These are phyloP conservation scores for Reticulitermes lucifugus DNA, from an alignment of 2,888 invertebrate genomes.

Conservation along the genomic window DNA sequence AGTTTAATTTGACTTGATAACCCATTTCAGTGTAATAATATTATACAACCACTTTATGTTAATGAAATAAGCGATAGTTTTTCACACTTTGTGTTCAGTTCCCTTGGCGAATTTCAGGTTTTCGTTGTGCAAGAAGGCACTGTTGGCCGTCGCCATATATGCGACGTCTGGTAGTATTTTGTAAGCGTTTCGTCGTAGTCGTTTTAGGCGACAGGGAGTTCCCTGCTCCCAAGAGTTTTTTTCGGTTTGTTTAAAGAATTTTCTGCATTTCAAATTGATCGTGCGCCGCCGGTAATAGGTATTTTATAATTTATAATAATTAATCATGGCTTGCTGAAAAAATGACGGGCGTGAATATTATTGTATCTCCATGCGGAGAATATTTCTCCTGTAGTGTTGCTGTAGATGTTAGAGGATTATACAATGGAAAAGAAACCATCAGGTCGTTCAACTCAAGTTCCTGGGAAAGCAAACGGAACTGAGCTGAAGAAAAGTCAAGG, in stretches of 20 bases:
- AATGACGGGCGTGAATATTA: constrained; percentile 79
- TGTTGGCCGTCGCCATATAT: constrained; percentile 74
- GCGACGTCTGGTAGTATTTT: constrained; percentile 76
- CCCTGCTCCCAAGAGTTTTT: constrained; percentile 69
- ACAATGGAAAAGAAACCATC: constrained; percentile 84
- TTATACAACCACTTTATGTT: no score
- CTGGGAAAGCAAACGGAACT: constrained; percentile 77
- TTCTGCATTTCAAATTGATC: constrained; percentile 37
- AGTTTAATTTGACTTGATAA: no score
- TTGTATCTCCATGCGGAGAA: constrained; percentile 80
- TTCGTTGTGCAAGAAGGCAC: constrained; percentile 28
- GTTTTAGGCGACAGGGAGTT: constrained; percentile 57
- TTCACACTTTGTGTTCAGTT: no score
- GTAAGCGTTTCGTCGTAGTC: constrained; percentile 41
- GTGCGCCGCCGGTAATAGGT: constrained; percentile 37
- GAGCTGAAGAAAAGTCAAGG: constrained; percentile 82
- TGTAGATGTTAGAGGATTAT: constrained; percentile 69
- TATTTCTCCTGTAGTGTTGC: constrained; percentile 69
- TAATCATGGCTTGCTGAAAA: constrained; percentile 80
- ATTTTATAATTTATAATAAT: constrained; percentile 49
- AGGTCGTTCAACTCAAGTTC: constrained; percentile 75
- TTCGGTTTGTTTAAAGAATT: constrained; percentile 58
- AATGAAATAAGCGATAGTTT: no score
- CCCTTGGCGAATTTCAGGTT: constrained; percentile 1
- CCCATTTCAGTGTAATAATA: no score